phyloP scores from a whole-genome alignment of 2,888 invertebrate genomes.

The Andrena bucephala region DNA sequence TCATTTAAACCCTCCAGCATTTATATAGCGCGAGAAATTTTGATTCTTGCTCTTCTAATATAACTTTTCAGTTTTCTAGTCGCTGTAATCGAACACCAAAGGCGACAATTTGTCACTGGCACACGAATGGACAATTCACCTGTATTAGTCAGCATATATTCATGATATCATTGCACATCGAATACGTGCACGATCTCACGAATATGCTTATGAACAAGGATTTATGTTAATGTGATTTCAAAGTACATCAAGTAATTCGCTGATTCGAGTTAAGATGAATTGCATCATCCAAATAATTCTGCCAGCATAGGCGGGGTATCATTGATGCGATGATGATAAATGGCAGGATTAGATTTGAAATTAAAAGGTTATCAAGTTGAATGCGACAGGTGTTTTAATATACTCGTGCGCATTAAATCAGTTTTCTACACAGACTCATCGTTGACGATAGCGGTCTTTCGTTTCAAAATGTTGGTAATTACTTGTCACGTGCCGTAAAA shows the following conservation, averaged over 20 bases:
- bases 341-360: constrained; percentile 19
- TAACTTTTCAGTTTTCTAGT: no score
- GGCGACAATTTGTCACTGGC: background rate
- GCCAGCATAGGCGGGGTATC: background rate
- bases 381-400: background rate
- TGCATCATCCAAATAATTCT: constrained; percentile 10
- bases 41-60: no score
- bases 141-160: background rate
- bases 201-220: background rate
- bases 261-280: background rate
- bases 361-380: background rate
- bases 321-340: background rate
- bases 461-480: background rate
- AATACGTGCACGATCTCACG: background rate
- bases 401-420: background rate
- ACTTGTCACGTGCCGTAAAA: no score
- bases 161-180: background rate
- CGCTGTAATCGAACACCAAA: no score
- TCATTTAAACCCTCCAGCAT: no score
- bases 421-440: background rate
- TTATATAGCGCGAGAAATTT: no score
- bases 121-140: background rate
- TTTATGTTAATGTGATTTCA: background rate
- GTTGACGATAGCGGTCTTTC: background rate
- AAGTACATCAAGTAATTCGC: background rate